Evolutionary conservation across 2,888 invertebrate genomes (phyloP).

Genomic region (Chloromyia formosa): DNA sequence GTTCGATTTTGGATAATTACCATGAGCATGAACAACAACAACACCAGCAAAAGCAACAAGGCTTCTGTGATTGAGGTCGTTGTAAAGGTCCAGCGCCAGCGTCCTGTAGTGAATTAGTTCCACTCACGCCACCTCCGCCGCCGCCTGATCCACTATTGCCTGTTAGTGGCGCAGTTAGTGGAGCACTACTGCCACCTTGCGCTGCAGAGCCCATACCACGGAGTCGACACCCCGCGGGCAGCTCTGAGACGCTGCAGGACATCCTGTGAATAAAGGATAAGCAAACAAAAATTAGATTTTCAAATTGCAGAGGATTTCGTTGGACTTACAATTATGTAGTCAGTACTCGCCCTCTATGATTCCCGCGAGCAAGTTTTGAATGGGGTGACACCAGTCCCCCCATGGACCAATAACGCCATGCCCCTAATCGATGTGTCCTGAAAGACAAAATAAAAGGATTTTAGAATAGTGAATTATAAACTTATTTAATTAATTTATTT

Average conservation of each 20-base stretch:
- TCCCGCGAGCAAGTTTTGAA: slow-evolving; percentile 35
- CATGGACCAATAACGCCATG: slow-evolving; percentile 51
- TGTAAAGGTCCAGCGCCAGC: slow-evolving; percentile 59
- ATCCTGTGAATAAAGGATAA: slow-evolving; percentile 60
- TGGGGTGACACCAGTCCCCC: slow-evolving; percentile 51
- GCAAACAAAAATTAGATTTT: slow-evolving; percentile 42
- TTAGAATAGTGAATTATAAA: no score
- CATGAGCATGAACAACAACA: slow-evolving; percentile 78
- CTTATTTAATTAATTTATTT: no score
- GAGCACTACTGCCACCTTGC: slow-evolving; percentile 57
- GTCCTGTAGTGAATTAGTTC: slow-evolving; percentile 60
- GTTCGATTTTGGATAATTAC: slow-evolving; percentile 61
- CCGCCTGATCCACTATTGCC: slow-evolving; percentile 53
- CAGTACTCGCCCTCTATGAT: slow-evolving; percentile 47
- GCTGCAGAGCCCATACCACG: slow-evolving; percentile 64
- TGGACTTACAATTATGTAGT: slow-evolving; percentile 46
- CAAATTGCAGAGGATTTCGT: not conserved
- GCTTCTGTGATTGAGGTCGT: slow-evolving; percentile 66
- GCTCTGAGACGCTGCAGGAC: slow-evolving; percentile 69
- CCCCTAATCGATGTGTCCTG: slow-evolving; percentile 38
- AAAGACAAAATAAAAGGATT: slow-evolving; percentile 25
- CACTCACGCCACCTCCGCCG: slow-evolving; percentile 54
- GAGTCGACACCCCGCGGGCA: slow-evolving; percentile 64
- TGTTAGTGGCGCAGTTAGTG: slow-evolving; percentile 54
- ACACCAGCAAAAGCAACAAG: slow-evolving; percentile 75